phyloP scores from a whole-genome alignment of 1,140 invertebrate species.

The Drosophila burlai region DNA sequence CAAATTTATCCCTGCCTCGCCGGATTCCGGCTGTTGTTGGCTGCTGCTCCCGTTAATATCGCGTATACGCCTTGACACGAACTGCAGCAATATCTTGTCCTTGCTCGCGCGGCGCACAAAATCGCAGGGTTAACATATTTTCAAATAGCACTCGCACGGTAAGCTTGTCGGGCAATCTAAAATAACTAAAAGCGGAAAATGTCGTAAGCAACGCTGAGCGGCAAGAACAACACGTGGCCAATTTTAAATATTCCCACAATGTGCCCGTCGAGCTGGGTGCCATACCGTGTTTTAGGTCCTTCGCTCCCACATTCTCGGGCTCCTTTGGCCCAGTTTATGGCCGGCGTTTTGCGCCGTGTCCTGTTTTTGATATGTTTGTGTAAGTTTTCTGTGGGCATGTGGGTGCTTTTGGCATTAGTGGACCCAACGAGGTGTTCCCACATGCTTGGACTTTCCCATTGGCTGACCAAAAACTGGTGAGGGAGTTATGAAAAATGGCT shows the following conservation, averaged over 20 bases:
- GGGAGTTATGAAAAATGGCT: neutral
- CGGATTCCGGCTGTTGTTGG: constrained; percentile 25
- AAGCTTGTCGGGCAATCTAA: constrained; percentile 47
- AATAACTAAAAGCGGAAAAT: constrained; percentile 52
- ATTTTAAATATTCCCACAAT: constrained; percentile 75
- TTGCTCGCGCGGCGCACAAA: constrained; percentile 31
- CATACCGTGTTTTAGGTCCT: constrained; percentile 9
- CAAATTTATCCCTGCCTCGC: constrained; percentile 41
- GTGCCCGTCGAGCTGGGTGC: constrained; percentile 32
- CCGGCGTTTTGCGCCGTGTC: constrained; percentile 64
- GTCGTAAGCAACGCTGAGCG: constrained; percentile 30
- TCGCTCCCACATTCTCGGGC: constrained; percentile 3
- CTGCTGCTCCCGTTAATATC: constrained; percentile 41
- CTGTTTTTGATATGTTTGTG: constrained; percentile 75
- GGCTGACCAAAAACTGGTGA: neutral
- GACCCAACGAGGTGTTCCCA: constrained; percentile 28
- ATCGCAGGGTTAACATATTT: constrained; percentile 58
- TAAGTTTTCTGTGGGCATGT: constrained; percentile 63
- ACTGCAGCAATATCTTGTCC: constrained; percentile 39
- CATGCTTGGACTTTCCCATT: neutral
- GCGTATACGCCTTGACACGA: constrained; percentile 46
- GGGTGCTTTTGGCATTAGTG: constrained; percentile 54
- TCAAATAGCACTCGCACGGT: constrained; percentile 52
- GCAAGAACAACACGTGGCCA: constrained; percentile 54
- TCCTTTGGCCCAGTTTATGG: constrained; percentile 63